Evolutionary conservation across 1,140 invertebrate species (phyloP), one percentile per base, ranked within the genome.

Genomic region (Heliconius nattereri): DNA sequence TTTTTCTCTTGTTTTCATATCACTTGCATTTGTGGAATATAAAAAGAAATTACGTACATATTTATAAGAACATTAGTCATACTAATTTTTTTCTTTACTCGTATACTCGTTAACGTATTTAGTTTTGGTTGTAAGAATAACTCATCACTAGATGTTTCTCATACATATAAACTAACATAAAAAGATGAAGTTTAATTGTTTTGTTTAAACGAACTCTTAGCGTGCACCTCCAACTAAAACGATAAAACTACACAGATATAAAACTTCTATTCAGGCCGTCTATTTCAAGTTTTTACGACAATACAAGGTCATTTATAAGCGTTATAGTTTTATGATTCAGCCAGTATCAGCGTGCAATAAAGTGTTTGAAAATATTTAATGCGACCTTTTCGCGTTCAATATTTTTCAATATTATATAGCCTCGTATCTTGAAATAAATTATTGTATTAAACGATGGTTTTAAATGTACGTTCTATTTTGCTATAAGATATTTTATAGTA

Each of bases 281-380:
- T 78, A 72, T 78, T 57, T 72, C 76, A 54, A 78, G 70, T 78
- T 78, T 77, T 78, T 72, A 78, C 70, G 76, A 54, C 76, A 54
- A 35, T 66, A 70, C 71, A 72, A 78, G 76, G 70, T 72, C 76
- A 72, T 78, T 78, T 72, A 75, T 75, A 66, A 52, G 20, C 76
- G 37, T 66, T 78, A 72, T 78, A 78, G 45, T 72, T 78, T 78
- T 72, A 78, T 57, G 60, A 26, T 66, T 66, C 60, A 66, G 60
- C 23, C 60, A 29, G 60, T 66, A 66, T 66, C 60, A 66, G 13
- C 26, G n/a, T 11, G 60, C 60, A 26, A 26, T 66, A 66, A 66
- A 66, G 23, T 66, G 60, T 66, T 66, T 26, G n/a, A 26, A 66
- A 66, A 66, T 66, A 26, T 66, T 66, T 66, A 66, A 66, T 66